Evolutionary conservation across 2,113 vertebrate species (phyloP).

Genomic region (Bos indicus): DNA sequence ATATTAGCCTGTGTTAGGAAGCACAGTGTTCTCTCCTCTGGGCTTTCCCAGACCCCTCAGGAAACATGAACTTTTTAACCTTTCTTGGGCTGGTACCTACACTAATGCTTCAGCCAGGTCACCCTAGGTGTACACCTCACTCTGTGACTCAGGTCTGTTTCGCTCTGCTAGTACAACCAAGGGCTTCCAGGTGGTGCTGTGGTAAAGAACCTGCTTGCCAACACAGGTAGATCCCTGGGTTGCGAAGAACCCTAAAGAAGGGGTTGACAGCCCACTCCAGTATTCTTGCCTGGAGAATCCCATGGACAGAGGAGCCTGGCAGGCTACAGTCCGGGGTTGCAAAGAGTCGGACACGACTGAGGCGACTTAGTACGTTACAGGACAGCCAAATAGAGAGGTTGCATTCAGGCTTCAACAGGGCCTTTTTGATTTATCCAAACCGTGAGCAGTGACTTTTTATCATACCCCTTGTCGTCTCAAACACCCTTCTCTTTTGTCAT

Average conservation of each 20-base stretch:
- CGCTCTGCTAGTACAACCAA: background rate
- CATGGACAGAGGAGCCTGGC: background rate
- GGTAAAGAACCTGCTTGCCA: background rate
- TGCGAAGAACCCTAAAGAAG: background rate
- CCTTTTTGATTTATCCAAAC: background rate
- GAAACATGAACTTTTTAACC: too few relatives aligned
- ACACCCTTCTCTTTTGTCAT: background rate
- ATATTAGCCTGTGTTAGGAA: background rate
- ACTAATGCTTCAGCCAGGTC: background rate
- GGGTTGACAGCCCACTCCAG: background rate
- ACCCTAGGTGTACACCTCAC: background rate
- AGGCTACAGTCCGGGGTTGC: fast-evolving
- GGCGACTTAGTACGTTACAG: background rate
- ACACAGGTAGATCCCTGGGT: background rate
- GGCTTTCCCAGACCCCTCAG: background rate
- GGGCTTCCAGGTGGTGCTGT: background rate
- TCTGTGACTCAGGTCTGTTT: background rate
- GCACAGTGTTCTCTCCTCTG: background rate
- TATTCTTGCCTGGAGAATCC: background rate
- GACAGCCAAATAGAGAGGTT: background rate
- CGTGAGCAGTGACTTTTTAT: background rate
- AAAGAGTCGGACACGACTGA: too few relatives aligned
- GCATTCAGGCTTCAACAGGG: background rate
- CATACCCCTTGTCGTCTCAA: too few relatives aligned
- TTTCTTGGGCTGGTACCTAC: background rate